Base-by-base conservation (phyloP, 2,888 invertebrate genomes). In the Bombylius discolor region DNA sequence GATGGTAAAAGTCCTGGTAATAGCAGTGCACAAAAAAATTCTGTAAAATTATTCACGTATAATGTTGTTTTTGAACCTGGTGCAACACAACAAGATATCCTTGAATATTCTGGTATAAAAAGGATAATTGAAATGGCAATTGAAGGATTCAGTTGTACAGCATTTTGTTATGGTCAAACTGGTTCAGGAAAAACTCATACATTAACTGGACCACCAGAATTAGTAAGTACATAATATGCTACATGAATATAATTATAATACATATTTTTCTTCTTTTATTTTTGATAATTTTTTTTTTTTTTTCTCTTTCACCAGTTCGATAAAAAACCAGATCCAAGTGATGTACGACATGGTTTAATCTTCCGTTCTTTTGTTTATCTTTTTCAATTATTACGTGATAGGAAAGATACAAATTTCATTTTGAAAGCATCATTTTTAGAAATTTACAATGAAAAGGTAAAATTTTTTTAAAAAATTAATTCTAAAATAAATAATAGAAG, bases 161-260 rank as follows among this genome's bases (percentile, higher is more conserved):
- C 88, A 34, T 91, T 96, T 74, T 96, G 96, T 69, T 96, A 96
- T 74, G 96, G 96, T 3, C 96, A 96, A 76, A 96, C 96, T 0
- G 95, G 96, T 48, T 93, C 93, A 63, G 96, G 96, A 6, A 96
- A 96, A 76, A 96, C 96, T 0, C 94, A 95, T 70, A 96, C 96
- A 0, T 80, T 96, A 55, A 95, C 95, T 0, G 96, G 96, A 60
- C 90, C 90, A 12, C 91, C 92, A 0, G 85, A 87, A 64, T 74
- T 91, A 77, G 91, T 91, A 72, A 77, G 78, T 69, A 36, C 14
- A 32, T 31, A 36, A 8, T 36, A 36, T 1, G 9, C 9, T 36
- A 36, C 9, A 3, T 8, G 9, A n/a, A 44, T 13, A 32, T 42
- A 39, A 11, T 33, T 47, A 31, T 31, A 23, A 31, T 31, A 8